Conservation (phyloP, 2,888 invertebrate genomes). For the Eupithecia subfuscata region DNA sequence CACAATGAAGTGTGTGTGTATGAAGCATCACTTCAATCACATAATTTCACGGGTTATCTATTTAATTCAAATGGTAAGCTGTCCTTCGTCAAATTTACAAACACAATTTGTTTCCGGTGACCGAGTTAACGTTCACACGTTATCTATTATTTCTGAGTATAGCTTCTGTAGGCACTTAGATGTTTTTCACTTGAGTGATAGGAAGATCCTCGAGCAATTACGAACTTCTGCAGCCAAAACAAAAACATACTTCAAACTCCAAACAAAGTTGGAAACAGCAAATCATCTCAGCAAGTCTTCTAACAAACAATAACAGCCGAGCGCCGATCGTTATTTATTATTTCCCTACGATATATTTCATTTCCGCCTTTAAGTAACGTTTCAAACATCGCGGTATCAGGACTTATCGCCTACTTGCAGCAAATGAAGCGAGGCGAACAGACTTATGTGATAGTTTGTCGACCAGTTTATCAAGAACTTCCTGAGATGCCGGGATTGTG, state of each 20-base stretch:
- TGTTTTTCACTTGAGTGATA: neutral
- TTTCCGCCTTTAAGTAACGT: conserved; percentile 65
- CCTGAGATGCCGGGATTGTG: conserved; percentile 20
- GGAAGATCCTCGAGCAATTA: conserved; percentile 9
- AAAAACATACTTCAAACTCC: conserved; percentile 8
- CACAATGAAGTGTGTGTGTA: neutral
- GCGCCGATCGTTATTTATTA: conserved; percentile 44
- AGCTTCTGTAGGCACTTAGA: neutral
- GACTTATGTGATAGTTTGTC: conserved; percentile 58
- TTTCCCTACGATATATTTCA: conserved; percentile 43
- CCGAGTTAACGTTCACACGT: neutral
- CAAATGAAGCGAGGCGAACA: conserved; percentile 70
- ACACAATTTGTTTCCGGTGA: neutral
- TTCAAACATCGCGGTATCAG: conserved; percentile 65
- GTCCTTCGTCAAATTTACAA: neutral
- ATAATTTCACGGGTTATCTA: neutral
- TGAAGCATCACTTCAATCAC: neutral
- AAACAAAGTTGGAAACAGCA: conserved; percentile 16
- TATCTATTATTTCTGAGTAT: neutral
- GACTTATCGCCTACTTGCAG: conserved; percentile 61
- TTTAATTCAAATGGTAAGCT: neutral
- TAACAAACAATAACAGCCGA: conserved; percentile 24
- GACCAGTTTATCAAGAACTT: conserved; percentile 55
- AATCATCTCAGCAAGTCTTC: conserved; percentile 11
- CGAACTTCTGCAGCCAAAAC: conserved; percentile 8